phyloP scores from a whole-genome alignment of 2,888 invertebrate species.

The Eulithis testata region DNA sequence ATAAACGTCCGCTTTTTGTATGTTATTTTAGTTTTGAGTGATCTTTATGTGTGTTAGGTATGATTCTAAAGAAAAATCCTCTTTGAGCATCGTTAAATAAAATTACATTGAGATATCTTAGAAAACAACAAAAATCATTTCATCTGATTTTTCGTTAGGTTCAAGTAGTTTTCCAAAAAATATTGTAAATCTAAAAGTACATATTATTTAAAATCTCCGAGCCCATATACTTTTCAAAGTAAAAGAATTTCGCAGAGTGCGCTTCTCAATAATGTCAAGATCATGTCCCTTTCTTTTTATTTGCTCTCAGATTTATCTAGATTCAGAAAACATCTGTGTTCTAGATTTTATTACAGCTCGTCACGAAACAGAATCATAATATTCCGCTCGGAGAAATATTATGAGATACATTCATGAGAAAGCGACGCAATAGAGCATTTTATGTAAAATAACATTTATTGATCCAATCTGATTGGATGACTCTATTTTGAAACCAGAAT shows the following conservation, averaged over 20 bases:
- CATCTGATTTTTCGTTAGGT: no score
- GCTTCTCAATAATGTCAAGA: constrained; percentile 3
- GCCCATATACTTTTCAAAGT: no score
- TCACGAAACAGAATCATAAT: constrained; percentile 22
- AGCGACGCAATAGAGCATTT: constrained; percentile 1
- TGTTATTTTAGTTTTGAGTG: constrained; percentile 24
- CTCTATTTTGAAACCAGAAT: background rate
- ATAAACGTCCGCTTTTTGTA: constrained; percentile 24
- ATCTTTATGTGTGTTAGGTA: background rate
- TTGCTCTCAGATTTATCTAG: constrained; percentile 24
- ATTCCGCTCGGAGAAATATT: no score
- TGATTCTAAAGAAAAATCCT: no score
- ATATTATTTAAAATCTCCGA: no score
- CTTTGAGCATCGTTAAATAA: no score
- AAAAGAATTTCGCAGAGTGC: no score
- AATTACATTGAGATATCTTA: no score
- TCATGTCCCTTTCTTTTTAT: constrained; percentile 12
- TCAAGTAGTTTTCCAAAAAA: no score
- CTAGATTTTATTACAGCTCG: constrained; percentile 26
- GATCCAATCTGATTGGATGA: constrained; percentile 4
- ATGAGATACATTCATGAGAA: constrained; percentile 21
- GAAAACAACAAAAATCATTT: no score
- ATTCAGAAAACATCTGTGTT: constrained; percentile 25
- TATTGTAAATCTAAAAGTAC: no score
- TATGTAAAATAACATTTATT: constrained; percentile 18